Conservation (phyloP, 1,140 invertebrate genomes). For the Littorina saxatilis region DNA sequence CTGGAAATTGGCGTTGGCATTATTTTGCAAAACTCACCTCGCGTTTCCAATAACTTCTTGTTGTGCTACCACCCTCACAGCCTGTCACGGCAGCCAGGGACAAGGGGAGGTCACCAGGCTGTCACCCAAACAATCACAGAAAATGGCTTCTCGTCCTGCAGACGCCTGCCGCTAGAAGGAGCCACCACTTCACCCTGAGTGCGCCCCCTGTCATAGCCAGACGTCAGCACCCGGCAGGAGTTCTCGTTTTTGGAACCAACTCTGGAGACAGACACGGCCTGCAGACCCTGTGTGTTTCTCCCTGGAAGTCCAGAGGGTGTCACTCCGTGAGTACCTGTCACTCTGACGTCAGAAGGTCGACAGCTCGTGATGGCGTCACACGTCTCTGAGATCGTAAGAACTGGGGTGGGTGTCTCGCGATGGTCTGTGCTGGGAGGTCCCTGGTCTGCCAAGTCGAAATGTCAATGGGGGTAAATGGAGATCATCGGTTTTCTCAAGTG, state of each 20-base stretch:
- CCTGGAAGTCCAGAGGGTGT: background rate
- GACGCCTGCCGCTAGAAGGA: constrained; percentile 15
- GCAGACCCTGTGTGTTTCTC: background rate
- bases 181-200: constrained; percentile 27
- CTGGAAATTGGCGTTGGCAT: too few relatives aligned
- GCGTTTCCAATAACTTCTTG: too few relatives aligned
- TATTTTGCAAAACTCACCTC: too few relatives aligned
- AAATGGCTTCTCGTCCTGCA: constrained; percentile 3
- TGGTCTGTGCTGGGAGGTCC: too few relatives aligned
- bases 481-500: too few relatives aligned
- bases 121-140: constrained; percentile 26
- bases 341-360: constrained; percentile 2
- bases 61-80: too few relatives aligned
- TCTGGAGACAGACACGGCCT: background rate
- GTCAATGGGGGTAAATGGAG: too few relatives aligned
- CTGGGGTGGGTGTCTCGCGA: too few relatives aligned
- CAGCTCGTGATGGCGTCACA: background rate
- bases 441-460: too few relatives aligned
- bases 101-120: constrained; percentile 23
- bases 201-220: constrained; percentile 3
- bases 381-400: background rate
- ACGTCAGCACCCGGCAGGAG: constrained; percentile 18
- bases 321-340: constrained; percentile 15
- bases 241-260: too few relatives aligned
- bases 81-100: too few relatives aligned